Evolutionary conservation across 2,113 vertebrate species (phyloP), one percentile per base, ranked within the genome.

Genomic region (Paedocypris sp.): DNA sequence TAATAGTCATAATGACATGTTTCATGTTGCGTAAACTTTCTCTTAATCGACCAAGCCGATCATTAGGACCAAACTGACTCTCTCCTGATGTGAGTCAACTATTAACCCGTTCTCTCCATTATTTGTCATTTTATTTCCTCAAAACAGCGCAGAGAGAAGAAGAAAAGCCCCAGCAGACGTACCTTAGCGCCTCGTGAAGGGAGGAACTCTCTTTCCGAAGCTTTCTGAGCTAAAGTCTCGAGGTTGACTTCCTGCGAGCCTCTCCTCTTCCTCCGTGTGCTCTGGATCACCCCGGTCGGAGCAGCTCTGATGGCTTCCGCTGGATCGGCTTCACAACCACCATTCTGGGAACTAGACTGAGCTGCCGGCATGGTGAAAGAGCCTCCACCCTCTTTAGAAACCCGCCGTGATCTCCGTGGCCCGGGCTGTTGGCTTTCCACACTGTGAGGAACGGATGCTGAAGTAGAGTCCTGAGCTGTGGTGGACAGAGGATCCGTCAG

Each of bases 191-290:
- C 41, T 19, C 78, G 79, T 1, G 78, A 62, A 0, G 85, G 91
- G 38, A 96, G 80, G 1, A 89, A 94, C 76, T 92, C 91, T 85
- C 94, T 86, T 70, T 97, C 93, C 1, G 89, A 91, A 6, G 94
- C 94, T 76, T 98, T 94, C 69, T 97, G 93, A 20, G 94, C 94
- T 45, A 98, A 75, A 9, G 93, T 97, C 73, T 96, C 84, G 76
- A 98, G 78, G 75, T 98, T 99, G 64, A 87, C 91, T 73, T 99
- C 94, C 77, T 96, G 91, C 33, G 93, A 98, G 5, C 83, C 85
- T 69, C 91, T 87, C 6, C 91, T 87, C 46, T 88, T 87, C 70
- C 91, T 80, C 12, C 86, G 80, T 0, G 92, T 91, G 69, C 89
- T 96, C 79, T 97, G 94, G 71, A 98, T 96, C 47, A 98, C 91